Base-by-base conservation (phyloP, 2,113 vertebrate species). In the Gambusia affinis region DNA sequence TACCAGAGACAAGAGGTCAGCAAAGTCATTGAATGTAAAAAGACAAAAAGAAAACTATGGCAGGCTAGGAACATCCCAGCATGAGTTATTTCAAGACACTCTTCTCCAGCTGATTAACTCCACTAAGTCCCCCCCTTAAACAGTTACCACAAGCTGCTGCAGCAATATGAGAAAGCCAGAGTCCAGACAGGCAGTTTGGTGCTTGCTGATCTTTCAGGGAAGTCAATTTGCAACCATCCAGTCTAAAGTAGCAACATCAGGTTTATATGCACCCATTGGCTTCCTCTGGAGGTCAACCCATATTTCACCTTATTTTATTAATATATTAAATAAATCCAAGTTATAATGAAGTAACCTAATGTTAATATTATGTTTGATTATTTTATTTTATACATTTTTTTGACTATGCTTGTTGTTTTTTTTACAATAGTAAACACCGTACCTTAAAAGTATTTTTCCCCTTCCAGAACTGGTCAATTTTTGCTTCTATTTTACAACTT, bases 1-100 rank as follows among this genome's bases (percentile, higher is more conserved):
- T n/a, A 11, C n/a, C 27, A 15, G 12, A 84, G 60, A 66, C 12
- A 61, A 79, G 72, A 65, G 80, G 78, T 81, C 42, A 67, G 44
- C 29, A 61, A 51, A 64, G 64, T 35, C 69, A 66, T 47, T 1
- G 15, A 35, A 60, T 60, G 11, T 74, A 78, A 81, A 37, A 44
- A 67, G 14, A 63, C 24, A 67, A 75, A 80, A 73, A 54, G 27
- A 67, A 75, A 80, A 73, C 72, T 60, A 60, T 31, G 29, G 11
- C 44, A 4, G 11, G 71, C 67, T 63, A 24, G 62, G 28, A 19
- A 44, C n/a, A 31, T 39, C 75, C 68, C 4, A 27, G 61, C 39
- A 66, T 73, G 71, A 84, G 76, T 80, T 35, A 57, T 57, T 57
- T 10, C 17, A 57, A 57, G 51, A 57, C 24, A 57, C 22, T 57